Percentiles rank a stretch among this genome's conserved stretches.
These are phyloP conservation scores for Syngnathus floridae DNA, from an alignment of 2,113 vertebrate genomes.

Conservation along the genomic window DNA sequence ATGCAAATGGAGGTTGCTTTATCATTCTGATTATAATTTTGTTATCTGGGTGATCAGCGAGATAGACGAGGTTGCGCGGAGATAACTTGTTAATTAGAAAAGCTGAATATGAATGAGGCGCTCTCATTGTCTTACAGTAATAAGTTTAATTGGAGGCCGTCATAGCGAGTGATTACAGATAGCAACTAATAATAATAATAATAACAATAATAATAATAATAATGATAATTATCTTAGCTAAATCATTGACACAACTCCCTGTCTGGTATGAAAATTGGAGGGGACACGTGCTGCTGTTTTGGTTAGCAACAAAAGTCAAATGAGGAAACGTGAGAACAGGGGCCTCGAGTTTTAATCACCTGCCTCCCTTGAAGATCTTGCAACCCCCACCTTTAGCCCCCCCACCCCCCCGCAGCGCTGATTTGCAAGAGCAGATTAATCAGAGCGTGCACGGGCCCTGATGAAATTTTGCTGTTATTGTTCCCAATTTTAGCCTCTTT, in stretches of 20 bases:
- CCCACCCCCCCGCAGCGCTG: conserved; percentile 71
- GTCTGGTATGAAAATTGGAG: too few relatives aligned
- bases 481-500: conserved; percentile 99
- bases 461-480: conserved; percentile 99
- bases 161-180: conserved; percentile 41
- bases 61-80: conserved; percentile 46
- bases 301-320: background rate
- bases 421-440: conserved; percentile 99
- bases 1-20: background rate
- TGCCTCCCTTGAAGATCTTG: conserved; percentile 56
- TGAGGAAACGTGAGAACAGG: background rate
- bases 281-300: background rate
- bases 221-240: conserved; percentile 22
- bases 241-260: background rate
- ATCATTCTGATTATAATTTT: conserved; percentile 6
- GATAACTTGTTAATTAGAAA: conserved; percentile 58
- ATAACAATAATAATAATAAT: conserved; percentile 29
- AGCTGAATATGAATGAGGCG: conserved; percentile 41
- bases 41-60: conserved; percentile 11
- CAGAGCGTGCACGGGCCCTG: conserved; percentile 86
- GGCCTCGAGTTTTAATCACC: conserved; percentile 82
- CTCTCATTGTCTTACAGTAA: conserved; percentile 39
- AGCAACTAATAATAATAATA: conserved; percentile 34
- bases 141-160: conserved; percentile 38
- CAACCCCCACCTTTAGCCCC: background rate